Base-by-base conservation (phyloP, 2,113 vertebrate species). In the Anolis sagrei region DNA sequence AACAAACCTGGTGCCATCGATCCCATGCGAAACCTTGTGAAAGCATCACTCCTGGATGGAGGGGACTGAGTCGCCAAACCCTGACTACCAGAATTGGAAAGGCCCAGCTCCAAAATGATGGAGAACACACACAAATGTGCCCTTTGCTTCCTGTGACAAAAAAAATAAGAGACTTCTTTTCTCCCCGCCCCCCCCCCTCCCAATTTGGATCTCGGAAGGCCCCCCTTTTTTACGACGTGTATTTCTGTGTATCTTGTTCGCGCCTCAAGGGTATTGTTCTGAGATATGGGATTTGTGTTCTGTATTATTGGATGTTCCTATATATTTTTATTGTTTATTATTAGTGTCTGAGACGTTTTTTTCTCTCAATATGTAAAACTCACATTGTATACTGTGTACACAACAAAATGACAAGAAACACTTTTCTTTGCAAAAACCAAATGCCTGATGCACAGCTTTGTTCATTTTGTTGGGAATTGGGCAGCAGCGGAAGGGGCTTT, bases 331-430 rank as follows among this genome's bases (percentile, higher is more conserved):
- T 90, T 88, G 86, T 90, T 90, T 87, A 86, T 86, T 86, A 86
- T 86, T 86, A 88, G 84, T 92, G 86, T 90, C 89, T 87, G 88
- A 86, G 86, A 77, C 66, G 66, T 86, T 87, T 89, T 88, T 84
- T 89, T 89, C 90, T 89, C 90, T 91, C 90, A 89, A 89, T 91
- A 91, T 91, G 90, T 91, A 91, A 87, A 91, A 91, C 90, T 91
- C 90, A 91, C 90, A 91, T 89, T 91, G 90, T 91, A 91, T 89
- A 91, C 87, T 91, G 90, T 91, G 88, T 89, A 91, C 90, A 91
- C 88, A 91, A 88, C 89, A 88, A 87, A 89, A 91, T 86, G 89
- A 89, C 88, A 91, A 91, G 85, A 91, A 83, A 86, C 83, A 78
- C 79, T 83, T 86, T 86, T 89, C 91, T 88, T 89, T 90, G 87